Evolutionary conservation across 2,888 invertebrate genomes (phyloP), one percentile per base, ranked within the genome.

Genomic region (Eueremaeus valkanovi): DNA sequence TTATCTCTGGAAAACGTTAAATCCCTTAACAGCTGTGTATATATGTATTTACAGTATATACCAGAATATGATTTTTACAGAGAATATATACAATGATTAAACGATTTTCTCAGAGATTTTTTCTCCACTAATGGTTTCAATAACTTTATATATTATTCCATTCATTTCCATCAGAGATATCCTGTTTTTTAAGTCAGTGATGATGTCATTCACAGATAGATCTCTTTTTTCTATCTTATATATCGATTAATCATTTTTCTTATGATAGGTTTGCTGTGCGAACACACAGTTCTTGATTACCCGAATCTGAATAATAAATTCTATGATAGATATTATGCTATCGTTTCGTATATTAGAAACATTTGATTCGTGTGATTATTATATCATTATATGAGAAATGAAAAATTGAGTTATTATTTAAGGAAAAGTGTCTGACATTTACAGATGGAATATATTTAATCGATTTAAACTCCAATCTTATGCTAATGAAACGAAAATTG

Each of bases 231-330:
- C 5, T 36, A 45, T 45, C 3, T 16, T 11, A 16, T 6, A 45
- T n/a, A 45, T 45, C 45, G 45, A 45, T 45, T 45, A 45, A 45
- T 45, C 45, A 45, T 45, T 45, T n/a, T n/a, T 45, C 11, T 45
- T 45, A 45, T 16, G 11, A 45, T 45, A 45, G 16, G 45, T 16
- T 45, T 45, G 6, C n/a, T n/a, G n/a, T n/a, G n/a, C n/a, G 16
- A 45, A 16, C 6, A 3, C 45, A 45, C 9, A 16, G 18, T 45
- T 45, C 5, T 36, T 36, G 36, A n/a, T n/a, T n/a, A n/a, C n/a
- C n/a, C n/a, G n/a, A n/a, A n/a, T n/a, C n/a, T 45, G 45, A 45
- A 45, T 45, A 45, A 45, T 45, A 45, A 45, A 45, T 45, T 45
- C 16, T 16, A 45, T 45, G n/a, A n/a, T 45, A 11, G 18, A 45